Conservation (phyloP, 2,113 vertebrate species). For the Aegypius monachus region DNA sequence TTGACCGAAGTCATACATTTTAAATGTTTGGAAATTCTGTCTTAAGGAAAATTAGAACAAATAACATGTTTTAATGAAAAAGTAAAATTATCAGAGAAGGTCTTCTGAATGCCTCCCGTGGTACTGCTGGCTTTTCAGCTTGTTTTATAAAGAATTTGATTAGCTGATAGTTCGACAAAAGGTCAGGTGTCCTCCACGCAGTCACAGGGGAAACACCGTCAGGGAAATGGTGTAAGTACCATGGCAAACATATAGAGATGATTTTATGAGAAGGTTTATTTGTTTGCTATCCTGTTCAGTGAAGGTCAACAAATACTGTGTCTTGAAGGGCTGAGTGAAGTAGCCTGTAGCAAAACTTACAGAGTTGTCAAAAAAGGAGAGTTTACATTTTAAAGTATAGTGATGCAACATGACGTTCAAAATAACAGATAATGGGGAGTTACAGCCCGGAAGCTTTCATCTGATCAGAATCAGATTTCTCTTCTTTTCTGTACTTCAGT, state of each 20-base stretch:
- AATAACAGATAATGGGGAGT: not conserved
- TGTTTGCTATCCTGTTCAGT: not conserved
- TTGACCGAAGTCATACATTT: fast-evolving
- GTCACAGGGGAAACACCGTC: not conserved
- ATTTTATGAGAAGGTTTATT: not conserved
- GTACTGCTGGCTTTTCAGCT: not conserved
- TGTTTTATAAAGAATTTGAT: not conserved
- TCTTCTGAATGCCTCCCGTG: not conserved
- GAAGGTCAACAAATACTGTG: not conserved
- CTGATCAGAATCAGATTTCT: not conserved
- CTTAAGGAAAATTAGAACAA: not conserved
- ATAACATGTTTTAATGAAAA: not conserved
- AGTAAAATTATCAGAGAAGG: not conserved
- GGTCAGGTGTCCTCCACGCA: not conserved
- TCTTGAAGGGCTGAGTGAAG: not conserved
- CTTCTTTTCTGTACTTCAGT: not conserved
- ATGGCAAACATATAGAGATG: not conserved
- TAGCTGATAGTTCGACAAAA: not conserved
- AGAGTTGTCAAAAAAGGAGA: not conserved
- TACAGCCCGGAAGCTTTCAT: not conserved
- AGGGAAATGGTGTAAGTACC: not conserved
- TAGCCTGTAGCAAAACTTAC: not conserved
- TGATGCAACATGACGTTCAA: not conserved
- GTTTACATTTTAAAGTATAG: not conserved
- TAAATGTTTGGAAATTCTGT: not conserved